These are phyloP conservation scores for Cryptoblepharus egeriae DNA, from an alignment of 2,797 vertebrate genomes.

Conservation along the genomic window DNA sequence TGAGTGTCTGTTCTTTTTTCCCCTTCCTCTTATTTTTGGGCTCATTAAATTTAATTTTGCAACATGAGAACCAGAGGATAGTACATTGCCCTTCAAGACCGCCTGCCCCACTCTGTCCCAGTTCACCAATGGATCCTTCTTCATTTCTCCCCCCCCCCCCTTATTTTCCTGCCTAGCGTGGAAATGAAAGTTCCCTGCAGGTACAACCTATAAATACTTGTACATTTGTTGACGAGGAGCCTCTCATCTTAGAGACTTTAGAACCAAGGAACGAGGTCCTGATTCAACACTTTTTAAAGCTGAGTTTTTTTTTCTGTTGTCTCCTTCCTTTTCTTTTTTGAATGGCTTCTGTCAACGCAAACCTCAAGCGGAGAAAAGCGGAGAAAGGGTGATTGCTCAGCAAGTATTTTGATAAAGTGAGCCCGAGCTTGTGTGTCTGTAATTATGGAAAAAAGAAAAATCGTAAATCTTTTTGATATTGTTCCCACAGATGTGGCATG, in stretches of 20 bases:
- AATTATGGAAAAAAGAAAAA: constrained; percentile 82
- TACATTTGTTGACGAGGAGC: constrained; percentile 70
- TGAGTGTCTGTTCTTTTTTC: not conserved
- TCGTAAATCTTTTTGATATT: constrained; percentile 85
- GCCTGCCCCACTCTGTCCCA: not conserved
- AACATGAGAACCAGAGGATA: constrained; percentile 64
- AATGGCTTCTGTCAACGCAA: constrained; percentile 81
- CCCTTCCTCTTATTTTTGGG: constrained; percentile 70
- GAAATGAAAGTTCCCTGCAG: not conserved
- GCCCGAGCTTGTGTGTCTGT: constrained; percentile 79
- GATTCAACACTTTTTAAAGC: constrained; percentile 76
- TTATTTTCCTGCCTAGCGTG: not conserved
- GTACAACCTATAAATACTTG: constrained; percentile 9
- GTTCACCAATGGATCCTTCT: not conserved
- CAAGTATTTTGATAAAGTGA: constrained; percentile 86
- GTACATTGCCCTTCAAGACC: not conserved
- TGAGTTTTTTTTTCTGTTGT: not conserved
- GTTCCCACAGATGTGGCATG: constrained; percentile 86
- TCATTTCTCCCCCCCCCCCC: not conserved
- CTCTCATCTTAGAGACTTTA: constrained; percentile 50
- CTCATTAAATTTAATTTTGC: constrained; percentile 78
- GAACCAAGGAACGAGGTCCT: constrained; percentile 72
- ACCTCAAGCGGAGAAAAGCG: constrained; percentile 75
- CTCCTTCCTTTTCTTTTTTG: constrained; percentile 53
- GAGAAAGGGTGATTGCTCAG: constrained; percentile 80